phyloP scores from a whole-genome alignment of 2,888 invertebrate genomes.

The Tenthredo distinguenda region DNA sequence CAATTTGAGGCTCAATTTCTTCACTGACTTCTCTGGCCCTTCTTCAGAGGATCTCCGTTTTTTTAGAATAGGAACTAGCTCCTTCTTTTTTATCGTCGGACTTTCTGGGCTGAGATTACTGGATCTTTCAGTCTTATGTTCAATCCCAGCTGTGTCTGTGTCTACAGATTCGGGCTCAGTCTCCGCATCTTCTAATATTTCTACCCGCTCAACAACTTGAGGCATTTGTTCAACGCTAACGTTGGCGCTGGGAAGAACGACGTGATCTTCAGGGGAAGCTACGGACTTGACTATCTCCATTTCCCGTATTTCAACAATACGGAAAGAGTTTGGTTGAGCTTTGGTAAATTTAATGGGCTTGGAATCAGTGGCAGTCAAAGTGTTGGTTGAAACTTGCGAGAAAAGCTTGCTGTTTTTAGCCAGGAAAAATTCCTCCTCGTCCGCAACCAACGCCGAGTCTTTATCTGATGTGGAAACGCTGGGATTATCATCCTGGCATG shows the following conservation, averaged over 20 bases:
- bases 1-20: conserved; percentile 68
- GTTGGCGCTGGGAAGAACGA: conserved; percentile 72
- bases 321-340: conserved; percentile 77
- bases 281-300: conserved; percentile 85
- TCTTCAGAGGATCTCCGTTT: conserved; percentile 58
- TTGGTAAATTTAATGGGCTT: conserved; percentile 54
- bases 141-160: conserved; percentile 69
- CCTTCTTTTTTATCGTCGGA: conserved; percentile 57
- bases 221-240: conserved; percentile 73
- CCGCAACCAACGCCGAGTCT: conserved; percentile 54
- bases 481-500: not conserved
- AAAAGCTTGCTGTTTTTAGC: conserved; percentile 85
- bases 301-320: conserved; percentile 85
- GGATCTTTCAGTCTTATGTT: conserved; percentile 56
- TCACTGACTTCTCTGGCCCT: conserved; percentile 57
- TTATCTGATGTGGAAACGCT: conserved; percentile 58
- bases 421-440: conserved; percentile 77
- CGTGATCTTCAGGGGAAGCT: conserved; percentile 79
- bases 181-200: conserved; percentile 78
- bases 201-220: conserved; percentile 77
- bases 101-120: conserved; percentile 46
- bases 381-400: conserved; percentile 84
- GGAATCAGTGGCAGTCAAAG: conserved; percentile 61
- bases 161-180: conserved; percentile 74
- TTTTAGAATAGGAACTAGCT: conserved; percentile 66